phyloP scores from a whole-genome alignment of 2,888 invertebrate genomes.

The Ommatoiulus sabulosus region DNA sequence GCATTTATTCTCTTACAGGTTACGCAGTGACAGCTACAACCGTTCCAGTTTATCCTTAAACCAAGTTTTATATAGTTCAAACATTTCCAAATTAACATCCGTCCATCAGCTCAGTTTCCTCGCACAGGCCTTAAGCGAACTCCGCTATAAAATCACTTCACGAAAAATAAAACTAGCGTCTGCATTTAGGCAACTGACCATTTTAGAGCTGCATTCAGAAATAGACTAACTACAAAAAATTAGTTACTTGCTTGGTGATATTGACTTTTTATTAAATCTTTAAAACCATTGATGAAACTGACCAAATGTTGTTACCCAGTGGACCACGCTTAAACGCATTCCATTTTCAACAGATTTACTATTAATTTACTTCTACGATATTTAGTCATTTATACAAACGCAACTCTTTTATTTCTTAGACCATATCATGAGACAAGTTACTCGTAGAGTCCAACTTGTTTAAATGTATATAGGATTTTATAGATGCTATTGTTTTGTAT shows the following conservation, averaged over 20 bases:
- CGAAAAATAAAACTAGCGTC: not conserved
- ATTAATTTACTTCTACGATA: not conserved
- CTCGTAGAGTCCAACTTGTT: not conserved
- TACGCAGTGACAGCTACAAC: not conserved
- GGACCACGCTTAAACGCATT: not conserved
- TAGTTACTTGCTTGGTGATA: not conserved
- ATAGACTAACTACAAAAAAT: not conserved
- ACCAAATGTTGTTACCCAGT: not conserved
- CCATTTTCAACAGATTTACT: not conserved
- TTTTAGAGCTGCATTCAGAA: not conserved
- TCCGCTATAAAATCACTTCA: not conserved
- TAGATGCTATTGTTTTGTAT: conserved; percentile 27
- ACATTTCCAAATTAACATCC: not conserved
- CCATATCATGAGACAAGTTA: not conserved
- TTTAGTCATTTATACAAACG: not conserved
- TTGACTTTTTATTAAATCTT: too few species aligned
- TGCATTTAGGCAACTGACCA: not conserved
- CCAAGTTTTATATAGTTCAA: not conserved
- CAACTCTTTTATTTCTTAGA: not conserved
- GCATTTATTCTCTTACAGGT: not conserved
- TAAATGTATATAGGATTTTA: not conserved
- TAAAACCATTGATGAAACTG: not conserved
- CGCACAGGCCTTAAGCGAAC: not conserved
- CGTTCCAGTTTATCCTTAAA: conserved; percentile 6
- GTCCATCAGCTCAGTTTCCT: conserved; percentile 13